phyloP scores from a whole-genome alignment of 2,888 invertebrate genomes.

The Keiferia lycopersicella region DNA sequence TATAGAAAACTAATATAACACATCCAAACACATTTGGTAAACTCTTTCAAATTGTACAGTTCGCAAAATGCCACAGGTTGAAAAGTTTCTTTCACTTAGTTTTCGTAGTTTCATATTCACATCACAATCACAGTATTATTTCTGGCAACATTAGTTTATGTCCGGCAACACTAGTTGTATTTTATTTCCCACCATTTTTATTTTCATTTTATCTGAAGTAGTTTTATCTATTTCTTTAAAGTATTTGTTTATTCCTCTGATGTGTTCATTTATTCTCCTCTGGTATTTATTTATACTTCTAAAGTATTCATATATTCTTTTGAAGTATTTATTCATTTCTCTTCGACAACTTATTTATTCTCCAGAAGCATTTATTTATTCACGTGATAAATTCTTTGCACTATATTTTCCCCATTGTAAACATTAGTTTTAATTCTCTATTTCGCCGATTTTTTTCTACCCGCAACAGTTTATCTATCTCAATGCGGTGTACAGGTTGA shows the following conservation, averaged over 20 bases:
- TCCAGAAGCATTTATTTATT: neutral
- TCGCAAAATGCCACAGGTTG: slow-evolving; percentile 17
- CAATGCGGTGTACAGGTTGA: slow-evolving; percentile 93
- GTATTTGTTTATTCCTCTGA: neutral
- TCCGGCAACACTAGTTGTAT: neutral
- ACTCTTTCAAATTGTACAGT: slow-evolving; percentile 25
- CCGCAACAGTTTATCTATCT: slow-evolving; percentile 66
- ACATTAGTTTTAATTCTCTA: too few species aligned
- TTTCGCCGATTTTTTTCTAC: too few species aligned
- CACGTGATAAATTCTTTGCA: neutral
- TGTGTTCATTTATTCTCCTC: neutral
- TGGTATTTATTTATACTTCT: neutral
- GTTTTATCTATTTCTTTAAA: neutral
- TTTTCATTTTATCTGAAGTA: neutral
- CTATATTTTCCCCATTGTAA: too few species aligned
- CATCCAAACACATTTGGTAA: slow-evolving; percentile 31
- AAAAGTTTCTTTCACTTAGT: neutral
- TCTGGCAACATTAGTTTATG: neutral
- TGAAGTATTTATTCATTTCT: too few species aligned
- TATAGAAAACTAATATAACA: slow-evolving; percentile 29
- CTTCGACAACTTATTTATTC: too few species aligned
- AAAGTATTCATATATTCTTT: neutral
- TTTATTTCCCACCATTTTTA: neutral
- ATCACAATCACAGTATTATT: neutral
- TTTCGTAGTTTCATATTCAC: neutral